Evolutionary conservation across 2,113 vertebrate species (phyloP).

Genomic region (Rhizomys pruinosus): DNA sequence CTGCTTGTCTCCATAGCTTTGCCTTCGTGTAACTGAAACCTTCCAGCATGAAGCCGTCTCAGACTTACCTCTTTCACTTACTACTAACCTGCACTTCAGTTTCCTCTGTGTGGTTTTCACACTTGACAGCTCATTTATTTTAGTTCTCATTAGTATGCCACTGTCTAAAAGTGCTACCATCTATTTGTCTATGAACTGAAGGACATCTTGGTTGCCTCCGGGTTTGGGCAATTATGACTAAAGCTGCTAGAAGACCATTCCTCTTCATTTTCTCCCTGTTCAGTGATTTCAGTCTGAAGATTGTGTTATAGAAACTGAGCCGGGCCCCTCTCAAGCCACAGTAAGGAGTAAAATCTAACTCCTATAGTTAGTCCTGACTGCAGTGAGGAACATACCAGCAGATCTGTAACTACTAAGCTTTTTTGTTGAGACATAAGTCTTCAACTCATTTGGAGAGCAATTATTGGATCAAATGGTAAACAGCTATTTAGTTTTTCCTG

Average conservation of each 20-base stretch:
- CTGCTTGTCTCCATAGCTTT: not conserved
- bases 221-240: not conserved
- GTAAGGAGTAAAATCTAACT: too few species aligned
- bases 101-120: not conserved
- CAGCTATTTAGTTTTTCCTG: not conserved
- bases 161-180: not conserved
- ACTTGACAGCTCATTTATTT: not conserved
- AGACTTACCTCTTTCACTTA: not conserved
- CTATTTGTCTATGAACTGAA: not conserved
- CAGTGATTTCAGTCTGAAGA: too few species aligned
- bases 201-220: not conserved
- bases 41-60: not conserved
- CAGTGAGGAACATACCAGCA: too few species aligned
- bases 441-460: not conserved
- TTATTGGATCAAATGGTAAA: not conserved
- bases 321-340: too few species aligned
- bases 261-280: too few species aligned
- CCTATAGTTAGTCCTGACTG: too few species aligned
- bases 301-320: too few species aligned
- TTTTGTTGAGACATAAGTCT: not conserved
- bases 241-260: too few species aligned
- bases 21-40: not conserved
- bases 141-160: not conserved
- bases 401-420: too few species aligned
- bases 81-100: not conserved